Evolutionary conservation across 1,140 invertebrate genomes (phyloP), one percentile per base, ranked within the genome.

Genomic region (Maniola jurtina): DNA sequence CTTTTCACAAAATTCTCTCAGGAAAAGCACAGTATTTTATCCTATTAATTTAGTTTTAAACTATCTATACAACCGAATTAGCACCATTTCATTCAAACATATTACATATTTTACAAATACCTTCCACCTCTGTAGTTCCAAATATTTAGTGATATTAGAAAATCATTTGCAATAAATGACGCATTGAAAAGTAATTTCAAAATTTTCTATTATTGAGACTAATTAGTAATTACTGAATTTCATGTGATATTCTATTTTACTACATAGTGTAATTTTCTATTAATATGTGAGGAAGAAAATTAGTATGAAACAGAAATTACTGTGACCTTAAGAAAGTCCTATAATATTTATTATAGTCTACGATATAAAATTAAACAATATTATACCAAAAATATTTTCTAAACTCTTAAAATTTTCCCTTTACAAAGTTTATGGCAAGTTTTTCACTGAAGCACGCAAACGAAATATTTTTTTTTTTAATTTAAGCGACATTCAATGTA

Each of bases 381-480:
- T 25, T 25, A 52, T 52, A 52, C 7, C 48, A 52, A 52, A 50
- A 25, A 52, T 52, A 52, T 52, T 52, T 45, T 14, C 15, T 52
- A 52, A 52, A 5, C 45, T 48, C 45, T 48, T 48, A 5, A n/a
- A 48, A 52, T 33, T 2, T 52, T 25, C 15, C 15, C 7, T 45
- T 8, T 45, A 45, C 42, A 45, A 45, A 13, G 42, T 45, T 13
- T 45, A 45, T 45, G 42, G 42, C 42, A 45, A 45, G 42, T 45
- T 11, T 45, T 45, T 45, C 42, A 45, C 42, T 45, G 13, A 45
- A 45, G 42, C 42, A n/a, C 13, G 1, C 42, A 13, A 45, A n/a
- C 42, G 42, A 45, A 45, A 45, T 45, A n/a, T n/a, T n/a, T n/a
- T n/a, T n/a, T n/a, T n/a, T n/a, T n/a, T n/a, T n/a, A n/a, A n/a